phyloP scores from a whole-genome alignment of 1,140 invertebrate genomes.

The Drosophila triauraria region DNA sequence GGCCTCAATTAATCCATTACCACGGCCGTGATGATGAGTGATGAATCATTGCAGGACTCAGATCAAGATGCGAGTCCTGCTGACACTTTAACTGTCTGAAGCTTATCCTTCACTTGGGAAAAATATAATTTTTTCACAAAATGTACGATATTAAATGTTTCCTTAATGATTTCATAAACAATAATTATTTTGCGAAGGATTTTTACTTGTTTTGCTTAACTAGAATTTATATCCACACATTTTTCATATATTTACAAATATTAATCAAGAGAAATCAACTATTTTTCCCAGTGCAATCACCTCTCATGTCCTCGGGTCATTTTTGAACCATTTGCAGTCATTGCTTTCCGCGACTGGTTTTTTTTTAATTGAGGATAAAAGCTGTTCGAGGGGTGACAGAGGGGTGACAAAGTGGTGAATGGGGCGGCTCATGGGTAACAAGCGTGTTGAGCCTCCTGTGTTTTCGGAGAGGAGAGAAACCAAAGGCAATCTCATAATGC shows the following conservation, averaged over 20 bases:
- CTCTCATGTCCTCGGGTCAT: not conserved
- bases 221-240: not conserved
- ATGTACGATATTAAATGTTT: no score
- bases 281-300: not conserved
- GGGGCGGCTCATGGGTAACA: constrained; percentile 16
- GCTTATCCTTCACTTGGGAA: not conserved
- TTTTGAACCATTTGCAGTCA: constrained; percentile 46
- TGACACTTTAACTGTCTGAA: not conserved
- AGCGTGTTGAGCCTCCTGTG: constrained; percentile 63
- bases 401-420: not conserved
- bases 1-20: constrained; percentile 20
- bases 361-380: constrained; percentile 55
- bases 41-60: constrained; percentile 3
- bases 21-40: constrained; percentile 12
- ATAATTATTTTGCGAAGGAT: not conserved
- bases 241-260: not conserved
- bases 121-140: no score
- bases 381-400: constrained; percentile 4
- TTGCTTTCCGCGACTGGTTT: constrained; percentile 15
- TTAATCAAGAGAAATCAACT: not conserved
- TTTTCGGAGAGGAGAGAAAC: constrained; percentile 62
- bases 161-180: no score
- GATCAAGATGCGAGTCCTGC: not conserved
- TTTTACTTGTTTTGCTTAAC: no score
- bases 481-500: constrained; percentile 77